Evolutionary conservation across 1,140 invertebrate species (phyloP).

Genomic region (Neodiprion fabricii): DNA sequence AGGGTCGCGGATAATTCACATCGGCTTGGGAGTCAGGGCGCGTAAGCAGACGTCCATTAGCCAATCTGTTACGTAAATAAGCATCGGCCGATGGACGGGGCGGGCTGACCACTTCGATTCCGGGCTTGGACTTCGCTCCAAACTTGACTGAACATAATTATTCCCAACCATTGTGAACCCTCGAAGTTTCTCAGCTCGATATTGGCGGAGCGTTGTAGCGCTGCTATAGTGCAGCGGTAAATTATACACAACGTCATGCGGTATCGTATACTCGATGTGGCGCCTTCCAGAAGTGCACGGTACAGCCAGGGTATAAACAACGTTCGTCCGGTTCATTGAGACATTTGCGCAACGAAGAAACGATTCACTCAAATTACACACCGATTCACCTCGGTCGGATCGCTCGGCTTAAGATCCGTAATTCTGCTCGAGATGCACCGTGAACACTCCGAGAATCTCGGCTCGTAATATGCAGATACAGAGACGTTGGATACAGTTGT

Average conservation of each 20-base stretch:
- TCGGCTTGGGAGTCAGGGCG: background rate
- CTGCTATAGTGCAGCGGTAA: no score
- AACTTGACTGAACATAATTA: no score
- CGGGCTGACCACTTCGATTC: background rate
- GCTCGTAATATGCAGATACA: constrained; percentile 1
- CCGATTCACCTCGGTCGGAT: background rate
- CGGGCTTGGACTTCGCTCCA: background rate
- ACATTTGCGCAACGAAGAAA: constrained; percentile 2
- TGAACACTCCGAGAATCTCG: background rate
- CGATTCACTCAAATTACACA: background rate
- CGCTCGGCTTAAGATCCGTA: background rate
- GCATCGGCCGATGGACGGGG: background rate
- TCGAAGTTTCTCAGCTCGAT: background rate
- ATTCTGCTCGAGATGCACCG: background rate
- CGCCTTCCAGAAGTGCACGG: no score
- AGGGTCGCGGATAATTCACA: background rate
- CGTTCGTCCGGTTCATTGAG: background rate
- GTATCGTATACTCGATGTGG: no score
- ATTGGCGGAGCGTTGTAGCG: background rate
- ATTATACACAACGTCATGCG: no score
- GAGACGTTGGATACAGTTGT: background rate
- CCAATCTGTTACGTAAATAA: constrained; percentile 6
- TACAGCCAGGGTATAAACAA: no score
- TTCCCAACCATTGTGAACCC: no score
- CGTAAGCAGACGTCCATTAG: background rate